Base-by-base conservation (phyloP, 2,113 vertebrate genomes). In the Lepisosteus osseus region DNA sequence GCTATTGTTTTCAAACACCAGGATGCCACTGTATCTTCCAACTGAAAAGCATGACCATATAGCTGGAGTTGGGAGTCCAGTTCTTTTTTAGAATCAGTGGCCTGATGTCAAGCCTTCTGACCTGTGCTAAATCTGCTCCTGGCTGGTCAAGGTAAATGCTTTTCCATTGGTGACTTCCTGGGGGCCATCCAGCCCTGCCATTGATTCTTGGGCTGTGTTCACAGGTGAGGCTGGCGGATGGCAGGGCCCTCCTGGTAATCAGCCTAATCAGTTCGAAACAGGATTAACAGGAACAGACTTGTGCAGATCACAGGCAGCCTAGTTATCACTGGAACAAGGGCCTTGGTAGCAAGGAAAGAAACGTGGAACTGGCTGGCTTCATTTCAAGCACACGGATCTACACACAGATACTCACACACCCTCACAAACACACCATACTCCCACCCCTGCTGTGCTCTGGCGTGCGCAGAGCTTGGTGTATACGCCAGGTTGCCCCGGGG, bases 401-500 rank as follows among this genome's bases (percentile, higher is more conserved):
- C 61, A 61, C n/a, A 41, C 43, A 12, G 29, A 41, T 57, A 40
- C 8, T 42, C 11, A 17, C 71, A 44, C 71, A 68, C 54, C 13
- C 69, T 72, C 8, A 7, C 70, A 65, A 62, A 79, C 81, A 74
- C 61, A 68, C 71, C 45, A 72, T 67, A 76, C 61, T 41, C 55
- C 59, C 65, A 14, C 75, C 64, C 78, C 84, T 61, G 63, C 82
- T 77, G 79, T 71, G 82, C 72, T 70, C 14, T 47, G 83, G 72
- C 71, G 69, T 74, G 75, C 65, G 80, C 67, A 61, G 71, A 65
- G 74, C 71, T 54, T 72, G 72, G 77, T 79, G 71, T 72, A 70
- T 73, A 79, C 80, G 78, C 69, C 72, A 51, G 45, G 72, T 80
- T 80, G 83, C 85, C 87, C 83, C 74, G 72, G 79, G 83, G 84